These are phyloP conservation scores for Chironomus striatipennis DNA, from an alignment of 1,140 invertebrate genomes.

Conservation along the genomic window DNA sequence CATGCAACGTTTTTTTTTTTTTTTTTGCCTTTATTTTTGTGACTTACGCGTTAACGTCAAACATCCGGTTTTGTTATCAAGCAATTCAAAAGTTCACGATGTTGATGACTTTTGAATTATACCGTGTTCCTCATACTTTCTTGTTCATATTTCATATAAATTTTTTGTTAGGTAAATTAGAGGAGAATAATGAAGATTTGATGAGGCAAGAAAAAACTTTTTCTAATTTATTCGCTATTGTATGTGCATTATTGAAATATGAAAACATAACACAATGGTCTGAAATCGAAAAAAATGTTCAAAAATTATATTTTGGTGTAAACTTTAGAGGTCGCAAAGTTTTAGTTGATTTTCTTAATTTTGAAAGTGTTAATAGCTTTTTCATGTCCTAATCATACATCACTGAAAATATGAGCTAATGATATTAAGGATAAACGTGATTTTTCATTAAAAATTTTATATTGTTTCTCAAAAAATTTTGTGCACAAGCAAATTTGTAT, in stretches of 20 bases:
- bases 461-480: too few relatives aligned
- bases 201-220: neutral
- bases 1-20: neutral
- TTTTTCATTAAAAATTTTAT: too few relatives aligned
- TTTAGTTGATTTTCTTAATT: too few relatives aligned
- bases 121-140: neutral
- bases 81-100: neutral
- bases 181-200: neutral
- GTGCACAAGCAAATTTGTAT: too few relatives aligned
- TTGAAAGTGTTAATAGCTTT: too few relatives aligned
- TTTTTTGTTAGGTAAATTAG: neutral
- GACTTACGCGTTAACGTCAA: neutral
- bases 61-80: slow-evolving; percentile 1
- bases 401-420: too few relatives aligned
- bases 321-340: too few relatives aligned
- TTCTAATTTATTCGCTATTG: neutral
- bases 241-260: neutral
- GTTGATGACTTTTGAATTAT: slow-evolving; percentile 14
- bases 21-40: neutral
- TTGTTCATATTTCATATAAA: neutral
- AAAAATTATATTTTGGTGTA: too few relatives aligned
- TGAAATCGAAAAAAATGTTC: too few relatives aligned
- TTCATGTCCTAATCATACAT: too few relatives aligned
- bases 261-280: neutral
- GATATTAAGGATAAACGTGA: too few relatives aligned